A percentile compares a stretch with the other conserved stretches of the same genome.
Evolutionary conservation across 2,113 vertebrate genomes (phyloP).

Genomic region (Verasper variegatus): DNA sequence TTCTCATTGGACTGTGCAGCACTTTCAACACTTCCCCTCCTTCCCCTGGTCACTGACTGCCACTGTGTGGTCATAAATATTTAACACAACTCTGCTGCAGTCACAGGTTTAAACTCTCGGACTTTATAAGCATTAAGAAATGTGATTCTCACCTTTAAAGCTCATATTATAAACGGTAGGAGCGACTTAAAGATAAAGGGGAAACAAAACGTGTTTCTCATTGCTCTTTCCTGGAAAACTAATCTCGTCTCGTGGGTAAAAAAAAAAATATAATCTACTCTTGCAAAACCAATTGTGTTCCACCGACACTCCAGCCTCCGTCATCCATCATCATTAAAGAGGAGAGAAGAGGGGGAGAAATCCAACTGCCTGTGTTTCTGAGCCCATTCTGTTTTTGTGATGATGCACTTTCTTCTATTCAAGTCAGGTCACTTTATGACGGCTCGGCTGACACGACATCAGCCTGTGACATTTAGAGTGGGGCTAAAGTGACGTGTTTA

Average conservation of each 20-base stretch:
- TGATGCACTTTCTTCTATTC: constrained; percentile 3
- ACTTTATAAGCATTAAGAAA: neutral
- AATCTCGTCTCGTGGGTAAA: constrained; percentile 3
- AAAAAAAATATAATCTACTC: constrained; percentile 22
- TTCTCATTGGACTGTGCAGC: constrained; percentile 54
- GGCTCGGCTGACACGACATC: constrained; percentile 6
- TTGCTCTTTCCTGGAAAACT: neutral
- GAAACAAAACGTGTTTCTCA: neutral
- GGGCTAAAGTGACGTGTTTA: neutral
- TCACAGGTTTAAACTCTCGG: neutral
- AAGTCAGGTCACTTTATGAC: neutral
- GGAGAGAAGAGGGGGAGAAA: neutral
- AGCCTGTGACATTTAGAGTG: constrained; percentile 21
- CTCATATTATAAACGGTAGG: neutral
- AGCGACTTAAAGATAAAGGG: neutral
- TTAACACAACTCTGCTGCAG: constrained; percentile 51
- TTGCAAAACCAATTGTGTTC: constrained; percentile 9
- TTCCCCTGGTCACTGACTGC: constrained; percentile 65
- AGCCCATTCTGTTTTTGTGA: constrained; percentile 19
- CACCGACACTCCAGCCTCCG: neutral
- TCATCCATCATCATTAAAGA: constrained; percentile 55
- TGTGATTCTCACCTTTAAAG: neutral
- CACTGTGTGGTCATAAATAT: constrained; percentile 68
- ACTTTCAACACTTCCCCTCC: constrained; percentile 17
- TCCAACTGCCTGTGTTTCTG: neutral